These are phyloP conservation scores for Rhyacophila evoluta DNA, from an alignment of 2,888 invertebrate genomes.

Conservation along the genomic window DNA sequence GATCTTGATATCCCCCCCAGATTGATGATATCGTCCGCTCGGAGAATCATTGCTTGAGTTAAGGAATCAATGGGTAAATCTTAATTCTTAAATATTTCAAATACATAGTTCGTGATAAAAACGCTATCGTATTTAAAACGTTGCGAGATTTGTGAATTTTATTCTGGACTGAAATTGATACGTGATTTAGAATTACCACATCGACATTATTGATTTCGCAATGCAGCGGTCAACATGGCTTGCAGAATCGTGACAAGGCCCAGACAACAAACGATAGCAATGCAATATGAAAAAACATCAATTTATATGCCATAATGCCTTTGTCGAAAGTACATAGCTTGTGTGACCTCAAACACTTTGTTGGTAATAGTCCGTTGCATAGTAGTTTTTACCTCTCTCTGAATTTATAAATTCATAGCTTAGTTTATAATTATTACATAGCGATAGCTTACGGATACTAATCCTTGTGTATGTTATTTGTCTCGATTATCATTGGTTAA, in stretches of 20 bases:
- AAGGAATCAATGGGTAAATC: too few relatives aligned
- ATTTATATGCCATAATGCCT: slow-evolving; percentile 6
- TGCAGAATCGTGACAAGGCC: slow-evolving; percentile 10
- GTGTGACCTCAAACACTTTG: background rate
- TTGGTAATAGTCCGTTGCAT: background rate
- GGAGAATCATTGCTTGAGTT: too few relatives aligned
- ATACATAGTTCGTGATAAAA: too few relatives aligned
- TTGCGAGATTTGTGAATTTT: background rate
- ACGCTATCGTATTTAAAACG: too few relatives aligned
- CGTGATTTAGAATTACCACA: slow-evolving; percentile 9
- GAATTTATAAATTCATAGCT: background rate
- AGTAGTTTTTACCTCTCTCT: background rate
- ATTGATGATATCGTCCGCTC: too few relatives aligned
- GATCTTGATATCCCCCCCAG: too few relatives aligned
- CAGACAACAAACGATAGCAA: slow-evolving; percentile 14
- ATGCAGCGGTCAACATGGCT: background rate
- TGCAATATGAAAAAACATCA: background rate
- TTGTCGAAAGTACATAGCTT: slow-evolving; percentile 21
- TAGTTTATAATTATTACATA: too few relatives aligned
- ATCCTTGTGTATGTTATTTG: too few relatives aligned
- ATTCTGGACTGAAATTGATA: background rate
- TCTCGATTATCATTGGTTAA: too few relatives aligned
- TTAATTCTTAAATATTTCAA: too few relatives aligned
- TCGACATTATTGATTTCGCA: background rate
- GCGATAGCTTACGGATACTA: background rate